Base-by-base conservation (phyloP, 1,140 invertebrate species). In the Pachyrhynchus sulphureomaculatus region DNA sequence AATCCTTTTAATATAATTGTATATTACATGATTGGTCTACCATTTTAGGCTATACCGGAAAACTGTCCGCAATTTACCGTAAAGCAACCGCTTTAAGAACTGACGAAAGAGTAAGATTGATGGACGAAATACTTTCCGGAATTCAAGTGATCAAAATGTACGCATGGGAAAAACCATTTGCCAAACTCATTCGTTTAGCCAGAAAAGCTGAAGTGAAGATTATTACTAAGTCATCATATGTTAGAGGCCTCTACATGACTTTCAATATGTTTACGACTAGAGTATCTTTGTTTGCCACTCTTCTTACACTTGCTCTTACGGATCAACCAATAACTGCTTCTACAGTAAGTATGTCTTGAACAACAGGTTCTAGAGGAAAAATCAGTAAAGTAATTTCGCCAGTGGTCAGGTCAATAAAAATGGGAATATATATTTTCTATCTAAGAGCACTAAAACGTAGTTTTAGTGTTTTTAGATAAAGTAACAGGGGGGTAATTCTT, bases 121-220 rank as follows among this genome's bases (percentile, higher is more conserved):
- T 92, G 87, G 88, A 88, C 67, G 90, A 92, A 77, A 86, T 92
- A 15, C 83, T 92, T 17, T 82, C 79, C 0, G 85, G 84, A 0
- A 79, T 86, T 0, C 83, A 85, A 67, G 87, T 94, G 0, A 89
- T 93, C 54, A 93, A 92, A 75, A 89, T 92, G 88, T 90, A 89
- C 68, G 84, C 86, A 0, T 90, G 88, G 88, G 88, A 90, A 68
- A 85, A 84, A 66, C 84, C 86, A 0, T 90, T 90, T 65, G 81
- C 82, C 18, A 79, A 80, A 13, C 65, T 88, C 2, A 78, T 89
- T 1, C 75, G 80, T n/a, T 48, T 78, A 0, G 84, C 85, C 0
- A 75, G 88, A 54, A 83, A 72, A 65, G 72, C 81, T 18, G 87
- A 90, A 75, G 69, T 88, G 1, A 78, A 77, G 47, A 80, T 85